A percentile compares a stretch with the other conserved stretches of the same genome.
Evolutionary conservation across 1,140 invertebrate genomes (phyloP).

Genomic region (Pachypsylla venusta): DNA sequence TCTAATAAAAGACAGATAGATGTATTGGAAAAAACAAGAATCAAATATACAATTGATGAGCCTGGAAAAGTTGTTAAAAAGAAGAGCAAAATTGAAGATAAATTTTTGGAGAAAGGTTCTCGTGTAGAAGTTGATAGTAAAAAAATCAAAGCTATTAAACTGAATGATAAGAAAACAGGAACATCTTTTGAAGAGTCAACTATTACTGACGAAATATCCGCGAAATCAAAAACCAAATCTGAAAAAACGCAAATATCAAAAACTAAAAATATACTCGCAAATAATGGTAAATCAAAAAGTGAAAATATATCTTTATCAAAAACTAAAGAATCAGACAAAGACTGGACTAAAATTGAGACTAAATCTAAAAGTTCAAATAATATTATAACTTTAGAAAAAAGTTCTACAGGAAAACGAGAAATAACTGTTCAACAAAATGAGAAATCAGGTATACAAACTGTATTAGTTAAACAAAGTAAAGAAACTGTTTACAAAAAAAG

Average conservation of each 20-base stretch:
- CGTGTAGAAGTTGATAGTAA: no score
- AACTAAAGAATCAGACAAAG: not conserved
- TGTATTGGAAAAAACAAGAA: no score
- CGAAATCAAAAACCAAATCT: not conserved
- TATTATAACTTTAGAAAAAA: not conserved
- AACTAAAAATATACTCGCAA: not conserved
- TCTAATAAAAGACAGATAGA: no score
- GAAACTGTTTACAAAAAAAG: not conserved
- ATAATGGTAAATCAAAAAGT: not conserved
- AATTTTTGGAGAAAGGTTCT: no score
- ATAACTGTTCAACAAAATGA: not conserved
- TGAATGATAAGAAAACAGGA: no score
- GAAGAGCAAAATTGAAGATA: no score
- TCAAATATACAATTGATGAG: no score
- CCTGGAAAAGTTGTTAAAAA: no score
- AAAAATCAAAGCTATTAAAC: no score
- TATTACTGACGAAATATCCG: no score
- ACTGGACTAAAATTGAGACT: not conserved
- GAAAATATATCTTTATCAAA: not conserved
- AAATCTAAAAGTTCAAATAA: not conserved
- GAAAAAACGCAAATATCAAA: not conserved
- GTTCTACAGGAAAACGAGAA: not conserved
- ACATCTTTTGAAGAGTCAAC: no score
- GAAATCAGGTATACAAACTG: not conserved
- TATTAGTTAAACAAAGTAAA: constrained; percentile 1